These are phyloP conservation scores for Paguma larvata DNA, from an alignment of 2,797 vertebrate genomes.

Conservation along the genomic window DNA sequence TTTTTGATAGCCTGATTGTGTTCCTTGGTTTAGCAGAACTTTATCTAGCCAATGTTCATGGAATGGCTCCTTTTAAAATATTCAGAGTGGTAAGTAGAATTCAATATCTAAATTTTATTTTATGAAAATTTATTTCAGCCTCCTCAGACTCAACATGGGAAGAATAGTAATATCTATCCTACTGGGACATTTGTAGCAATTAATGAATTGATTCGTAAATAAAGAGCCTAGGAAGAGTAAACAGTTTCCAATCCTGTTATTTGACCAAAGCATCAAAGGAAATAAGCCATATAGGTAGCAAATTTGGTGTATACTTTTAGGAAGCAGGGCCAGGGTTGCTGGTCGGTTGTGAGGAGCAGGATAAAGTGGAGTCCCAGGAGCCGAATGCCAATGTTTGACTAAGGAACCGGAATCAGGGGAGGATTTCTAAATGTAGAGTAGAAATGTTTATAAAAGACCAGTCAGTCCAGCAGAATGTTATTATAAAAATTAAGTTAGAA, in stretches of 20 bases:
- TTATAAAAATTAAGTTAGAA: background rate
- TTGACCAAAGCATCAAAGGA: background rate
- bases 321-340: background rate
- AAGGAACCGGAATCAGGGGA: background rate
- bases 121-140: background rate
- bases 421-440: background rate
- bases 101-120: conserved; percentile 39
- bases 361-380: background rate
- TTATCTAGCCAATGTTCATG: conserved; percentile 84
- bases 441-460: background rate
- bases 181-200: background rate
- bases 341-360: background rate
- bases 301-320: background rate
- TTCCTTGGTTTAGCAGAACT: conserved; percentile 92
- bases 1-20: conserved; percentile 94
- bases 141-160: background rate
- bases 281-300: background rate
- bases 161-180: background rate
- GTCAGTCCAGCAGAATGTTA: background rate
- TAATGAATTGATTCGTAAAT: background rate
- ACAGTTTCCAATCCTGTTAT: background rate
- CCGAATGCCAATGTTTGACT: background rate
- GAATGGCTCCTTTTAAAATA: conserved; percentile 88
- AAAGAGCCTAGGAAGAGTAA: background rate
- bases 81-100: conserved; percentile 91